Evolutionary conservation across 2,888 invertebrate genomes (phyloP), one percentile per base, ranked within the genome.

Genomic region (Metallyticus violacea): DNA sequence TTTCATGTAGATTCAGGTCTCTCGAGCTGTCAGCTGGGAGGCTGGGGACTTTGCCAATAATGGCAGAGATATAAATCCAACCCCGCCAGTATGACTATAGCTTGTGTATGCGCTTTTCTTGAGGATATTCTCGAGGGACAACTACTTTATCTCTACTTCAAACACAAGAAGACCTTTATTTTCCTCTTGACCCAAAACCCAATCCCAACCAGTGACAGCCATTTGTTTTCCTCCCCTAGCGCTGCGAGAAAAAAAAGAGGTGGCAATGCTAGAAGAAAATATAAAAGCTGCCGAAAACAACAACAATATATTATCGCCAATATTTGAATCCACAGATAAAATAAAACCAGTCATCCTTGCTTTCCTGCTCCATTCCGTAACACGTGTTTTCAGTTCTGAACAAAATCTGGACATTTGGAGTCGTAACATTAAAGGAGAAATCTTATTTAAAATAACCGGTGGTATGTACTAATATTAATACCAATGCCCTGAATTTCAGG

Each of bases 121-220:
- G 83, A 83, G 77, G 77, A 83, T 76, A 78, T 85, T 85, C 88
- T 85, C 85, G 9, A 29, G 87, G 81, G 88, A 86, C 76, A 79
- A 84, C 86, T 87, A 86, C 88, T 88, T 87, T 88, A 88, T 88
- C 88, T 87, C 87, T 27, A 40, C 78, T 84, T 81, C 88, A 82
- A 81, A 85, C 77, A 88, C 87, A 85, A 84, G 40, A 62, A 62
- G 83, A 85, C 87, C 86, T 86, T 86, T 86, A 86, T 81, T 84
- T 81, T 85, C 85, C 86, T 85, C 79, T 79, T 85, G 80, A 86
- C 87, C 87, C 84, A 85, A 87, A 87, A 88, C 87, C 88, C 88
- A 88, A 87, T 88, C 87, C 86, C 81, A 79, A 30, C 86, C 62
- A 77, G 87, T 85, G 87, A 88, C 88, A 88, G 86, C 86, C 88